Percentiles rank a stretch among this genome's conserved stretches.
Conservation (phyloP, 2,113 vertebrate species). For the Nycticorax nycticorax region DNA sequence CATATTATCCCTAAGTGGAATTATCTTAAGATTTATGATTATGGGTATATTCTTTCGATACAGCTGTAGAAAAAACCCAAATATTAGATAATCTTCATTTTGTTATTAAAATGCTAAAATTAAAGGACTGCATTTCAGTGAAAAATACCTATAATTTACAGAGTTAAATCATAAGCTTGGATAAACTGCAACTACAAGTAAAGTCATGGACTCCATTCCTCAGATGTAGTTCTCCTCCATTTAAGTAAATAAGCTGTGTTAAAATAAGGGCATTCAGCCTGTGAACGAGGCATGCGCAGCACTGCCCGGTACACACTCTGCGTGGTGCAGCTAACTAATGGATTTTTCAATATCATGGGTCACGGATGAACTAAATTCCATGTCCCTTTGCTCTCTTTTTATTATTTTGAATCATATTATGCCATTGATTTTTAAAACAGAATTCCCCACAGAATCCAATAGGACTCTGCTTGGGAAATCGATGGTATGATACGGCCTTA, state of each 20-base stretch:
- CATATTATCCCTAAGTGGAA: neutral
- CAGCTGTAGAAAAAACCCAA: neutral
- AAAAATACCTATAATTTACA: neutral
- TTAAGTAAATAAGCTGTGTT: neutral
- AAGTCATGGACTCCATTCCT: neutral
- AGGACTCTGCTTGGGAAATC: neutral
- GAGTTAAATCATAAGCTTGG: neutral
- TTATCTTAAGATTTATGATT: neutral
- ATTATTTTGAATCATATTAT: slow-evolving; percentile 35
- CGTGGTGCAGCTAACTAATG: neutral
- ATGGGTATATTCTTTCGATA: neutral
- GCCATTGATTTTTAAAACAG: slow-evolving; percentile 28
- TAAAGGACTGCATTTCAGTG: neutral
- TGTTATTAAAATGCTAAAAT: neutral
- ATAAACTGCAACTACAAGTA: neutral
- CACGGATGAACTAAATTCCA: neutral
- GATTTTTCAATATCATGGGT: neutral
- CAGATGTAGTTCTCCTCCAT: neutral
- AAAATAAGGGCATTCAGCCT: neutral
- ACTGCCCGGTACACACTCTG: neutral
- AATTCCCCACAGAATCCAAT: neutral
- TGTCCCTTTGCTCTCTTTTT: slow-evolving; percentile 3
- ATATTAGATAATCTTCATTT: neutral
- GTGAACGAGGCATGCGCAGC: rapidly evolving
- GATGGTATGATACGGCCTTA: neutral